Evolutionary conservation across 1,140 invertebrate genomes (phyloP), one percentile per base, ranked within the genome.

Genomic region (Helicoverpa armigera): DNA sequence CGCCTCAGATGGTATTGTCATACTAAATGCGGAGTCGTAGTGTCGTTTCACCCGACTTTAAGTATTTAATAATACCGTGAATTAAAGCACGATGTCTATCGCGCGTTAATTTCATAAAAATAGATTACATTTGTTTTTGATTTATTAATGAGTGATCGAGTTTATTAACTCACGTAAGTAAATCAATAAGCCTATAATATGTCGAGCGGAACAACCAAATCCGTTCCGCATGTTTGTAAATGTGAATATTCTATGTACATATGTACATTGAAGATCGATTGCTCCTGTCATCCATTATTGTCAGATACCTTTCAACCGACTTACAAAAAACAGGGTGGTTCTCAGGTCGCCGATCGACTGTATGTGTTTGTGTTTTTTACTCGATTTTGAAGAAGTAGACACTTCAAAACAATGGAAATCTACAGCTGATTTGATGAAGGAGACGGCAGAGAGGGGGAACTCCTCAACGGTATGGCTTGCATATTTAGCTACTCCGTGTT

Each of bases 1-100:
- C 69, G 69, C 23, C 14, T 51, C 48, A 29, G 69, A 70, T 72
- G 69, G 48, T 53, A 54, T 72, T 72, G 69, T 54, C 69, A 51
- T 54, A 72, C 69, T 72, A 72, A 72, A 53, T 53, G 50, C 31
- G 18, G 23, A 72, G 14, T 31, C 48, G 13, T 48, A 18, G 11
- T 53, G 14, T 31, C 31, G 35, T 43, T 43, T 43, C 35, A 7
- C 5, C 9, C 35, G 35, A 43, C 35, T 43, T 43, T 43, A n/a
- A n/a, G 23, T 23, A 43, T 43, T 43, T 43, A 43, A 0, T 43
- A 43, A 43, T 43, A 9, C 9, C 35, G 35, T 9, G 5, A 9
- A 43, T 43, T 43, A 43, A 43, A 43, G 35, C 35, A 43, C 9
- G 9, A 9, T 35, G 35, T 7, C 3, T 1, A 43, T 43, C 35